phyloP scores from a whole-genome alignment of 2,888 invertebrate genomes.

The Hoplodrina blanda region DNA sequence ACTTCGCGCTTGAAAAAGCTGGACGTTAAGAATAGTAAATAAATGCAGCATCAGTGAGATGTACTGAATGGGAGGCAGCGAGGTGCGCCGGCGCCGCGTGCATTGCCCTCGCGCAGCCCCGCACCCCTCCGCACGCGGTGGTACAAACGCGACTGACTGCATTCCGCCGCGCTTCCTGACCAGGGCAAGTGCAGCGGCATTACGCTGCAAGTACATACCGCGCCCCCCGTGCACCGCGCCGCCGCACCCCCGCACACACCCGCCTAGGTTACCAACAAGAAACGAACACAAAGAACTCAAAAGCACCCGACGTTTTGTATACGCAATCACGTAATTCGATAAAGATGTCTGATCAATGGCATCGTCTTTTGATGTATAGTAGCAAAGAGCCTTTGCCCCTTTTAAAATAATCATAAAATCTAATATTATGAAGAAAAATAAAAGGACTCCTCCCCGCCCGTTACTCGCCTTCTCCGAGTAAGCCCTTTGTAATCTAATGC shows the following conservation, averaged over 20 bases:
- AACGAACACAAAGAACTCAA: constrained; percentile 73
- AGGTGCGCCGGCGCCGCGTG: constrained; percentile 86
- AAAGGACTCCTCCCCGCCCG: constrained; percentile 73
- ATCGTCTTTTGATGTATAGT: constrained; percentile 73
- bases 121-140: constrained; percentile 72
- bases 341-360: constrained; percentile 74
- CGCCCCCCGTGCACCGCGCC: constrained; percentile 65
- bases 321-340: constrained; percentile 76
- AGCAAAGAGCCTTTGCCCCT: constrained; percentile 74
- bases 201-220: constrained; percentile 85
- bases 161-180: constrained; percentile 90
- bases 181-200: constrained; percentile 89
- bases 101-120: constrained; percentile 83
- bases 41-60: constrained; percentile 79
- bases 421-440: constrained; percentile 83
- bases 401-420: constrained; percentile 84
- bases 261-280: constrained; percentile 73
- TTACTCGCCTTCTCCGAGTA: constrained; percentile 69
- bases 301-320: constrained; percentile 63
- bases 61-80: constrained; percentile 84
- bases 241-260: constrained; percentile 59
- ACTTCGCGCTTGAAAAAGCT: constrained; percentile 50
- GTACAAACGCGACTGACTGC: constrained; percentile 90
- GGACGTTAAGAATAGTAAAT: constrained; percentile 77
- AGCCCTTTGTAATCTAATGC: constrained; percentile 85